Evolutionary conservation across 2,888 invertebrate species (phyloP).

Genomic region (Lysandra bellargus): DNA sequence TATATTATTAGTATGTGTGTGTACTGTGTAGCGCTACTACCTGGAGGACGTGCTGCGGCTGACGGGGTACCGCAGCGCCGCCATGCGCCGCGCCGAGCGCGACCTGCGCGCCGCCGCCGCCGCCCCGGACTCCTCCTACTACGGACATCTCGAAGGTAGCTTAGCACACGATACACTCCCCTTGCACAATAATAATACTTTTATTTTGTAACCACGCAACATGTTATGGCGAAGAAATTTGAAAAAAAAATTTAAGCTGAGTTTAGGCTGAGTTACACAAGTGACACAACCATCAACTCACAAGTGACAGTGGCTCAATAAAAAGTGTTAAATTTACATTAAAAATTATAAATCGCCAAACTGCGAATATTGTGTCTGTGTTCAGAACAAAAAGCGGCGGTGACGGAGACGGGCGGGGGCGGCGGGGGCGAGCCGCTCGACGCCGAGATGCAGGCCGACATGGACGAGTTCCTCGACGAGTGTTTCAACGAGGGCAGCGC

Average conservation of each 20-base stretch:
- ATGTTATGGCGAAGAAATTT: too few species aligned
- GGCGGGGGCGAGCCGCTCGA: conserved; percentile 51
- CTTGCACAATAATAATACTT: neutral
- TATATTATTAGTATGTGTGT: neutral
- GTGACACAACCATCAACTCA: too few species aligned
- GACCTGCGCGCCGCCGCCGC: conserved; percentile 59
- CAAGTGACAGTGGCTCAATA: too few species aligned
- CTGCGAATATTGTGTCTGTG: neutral
- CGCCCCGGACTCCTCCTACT: conserved; percentile 62
- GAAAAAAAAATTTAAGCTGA: too few species aligned
- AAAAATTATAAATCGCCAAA: too few species aligned
- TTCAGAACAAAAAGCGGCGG: conserved; percentile 47
- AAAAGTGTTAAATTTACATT: too few species aligned
- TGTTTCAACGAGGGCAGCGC: conserved; percentile 80
- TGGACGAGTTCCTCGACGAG: conserved; percentile 85
- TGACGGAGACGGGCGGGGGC: conserved; percentile 44
- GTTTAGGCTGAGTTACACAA: too few species aligned
- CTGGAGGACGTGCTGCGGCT: conserved; percentile 89
- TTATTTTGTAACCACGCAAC: neutral
- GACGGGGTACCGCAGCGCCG: conserved; percentile 77
- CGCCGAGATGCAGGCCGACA: conserved; percentile 76
- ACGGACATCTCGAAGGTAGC: conserved; percentile 68
- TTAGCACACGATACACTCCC: neutral
- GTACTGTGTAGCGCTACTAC: conserved; percentile 76
- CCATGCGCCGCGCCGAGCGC: conserved; percentile 67